Percentiles rank a stretch among this genome's conserved stretches.
Evolutionary conservation across 35 echinoderm and acorn worm genomes (phyloP).

Genomic region (Nesometra sesokonis): DNA sequence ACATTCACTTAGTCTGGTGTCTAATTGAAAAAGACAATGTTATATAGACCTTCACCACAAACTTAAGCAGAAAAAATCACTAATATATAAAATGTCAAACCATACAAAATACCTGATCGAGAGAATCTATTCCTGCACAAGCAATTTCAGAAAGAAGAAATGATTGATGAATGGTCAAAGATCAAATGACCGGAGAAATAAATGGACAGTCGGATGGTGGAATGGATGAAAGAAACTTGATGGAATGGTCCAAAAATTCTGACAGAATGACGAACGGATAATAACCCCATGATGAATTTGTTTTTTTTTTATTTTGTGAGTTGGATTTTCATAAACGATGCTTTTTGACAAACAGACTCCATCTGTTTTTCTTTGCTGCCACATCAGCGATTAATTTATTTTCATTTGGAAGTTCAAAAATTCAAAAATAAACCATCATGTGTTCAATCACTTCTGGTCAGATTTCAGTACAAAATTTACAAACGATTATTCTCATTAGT

Average conservation of each 20-base stretch:
- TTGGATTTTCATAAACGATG: neutral
- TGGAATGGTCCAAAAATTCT: neutral
- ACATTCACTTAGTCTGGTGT: too few species aligned
- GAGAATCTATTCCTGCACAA: neutral
- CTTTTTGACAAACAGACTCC: neutral
- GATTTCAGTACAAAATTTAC: too few species aligned
- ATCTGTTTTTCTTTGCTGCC: neutral
- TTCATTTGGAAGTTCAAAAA: neutral
- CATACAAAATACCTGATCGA: too few species aligned
- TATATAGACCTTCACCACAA: too few species aligned
- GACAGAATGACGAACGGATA: neutral
- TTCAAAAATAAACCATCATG: neutral
- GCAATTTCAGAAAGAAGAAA: neutral
- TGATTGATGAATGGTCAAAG: neutral
- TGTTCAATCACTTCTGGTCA: neutral
- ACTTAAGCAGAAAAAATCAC: too few species aligned
- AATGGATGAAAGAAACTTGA: neutral
- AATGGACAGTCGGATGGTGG: neutral
- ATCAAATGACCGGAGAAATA: neutral
- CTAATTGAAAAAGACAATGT: too few species aligned
- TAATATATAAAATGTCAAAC: too few species aligned
- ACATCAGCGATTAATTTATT: neutral
- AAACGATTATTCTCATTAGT: too few species aligned
- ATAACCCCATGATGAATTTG: neutral
- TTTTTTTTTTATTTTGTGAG: neutral